Conservation (phyloP, 2,888 invertebrate genomes). For the Tuta absoluta region DNA sequence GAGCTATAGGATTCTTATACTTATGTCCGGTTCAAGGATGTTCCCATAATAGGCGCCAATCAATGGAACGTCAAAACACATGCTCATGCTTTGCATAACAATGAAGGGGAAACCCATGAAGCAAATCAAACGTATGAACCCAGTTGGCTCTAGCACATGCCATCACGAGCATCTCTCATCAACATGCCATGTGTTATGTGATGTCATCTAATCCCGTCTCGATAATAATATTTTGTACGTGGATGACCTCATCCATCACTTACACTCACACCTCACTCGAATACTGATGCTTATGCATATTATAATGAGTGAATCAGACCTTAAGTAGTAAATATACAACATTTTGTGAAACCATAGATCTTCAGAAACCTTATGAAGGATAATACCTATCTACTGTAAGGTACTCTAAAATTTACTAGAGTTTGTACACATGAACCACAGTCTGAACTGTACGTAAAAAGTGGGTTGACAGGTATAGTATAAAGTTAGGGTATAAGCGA, state of each 20-base stretch:
- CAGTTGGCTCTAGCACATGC: conserved; percentile 6
- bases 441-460: no score
- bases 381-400: no score
- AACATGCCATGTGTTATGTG: background rate
- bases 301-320: background rate
- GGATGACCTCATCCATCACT: background rate
- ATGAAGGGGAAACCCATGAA: conserved; percentile 55
- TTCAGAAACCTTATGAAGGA: no score
- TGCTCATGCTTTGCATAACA: no score
- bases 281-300: background rate
- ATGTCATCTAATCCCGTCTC: background rate
- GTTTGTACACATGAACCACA: no score
- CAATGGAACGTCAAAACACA: background rate
- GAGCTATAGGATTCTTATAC: no score
- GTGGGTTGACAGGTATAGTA: no score
- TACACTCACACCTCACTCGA: background rate
- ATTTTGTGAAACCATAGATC: no score
- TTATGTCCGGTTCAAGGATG: background rate
- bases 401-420: no score
- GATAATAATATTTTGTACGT: background rate
- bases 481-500: no score
- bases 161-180: background rate
- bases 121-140: conserved; percentile 30
- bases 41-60: background rate
- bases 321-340: background rate